Evolutionary conservation across 1,140 invertebrate genomes (phyloP).

Genomic region (Drosophila serrata): DNA sequence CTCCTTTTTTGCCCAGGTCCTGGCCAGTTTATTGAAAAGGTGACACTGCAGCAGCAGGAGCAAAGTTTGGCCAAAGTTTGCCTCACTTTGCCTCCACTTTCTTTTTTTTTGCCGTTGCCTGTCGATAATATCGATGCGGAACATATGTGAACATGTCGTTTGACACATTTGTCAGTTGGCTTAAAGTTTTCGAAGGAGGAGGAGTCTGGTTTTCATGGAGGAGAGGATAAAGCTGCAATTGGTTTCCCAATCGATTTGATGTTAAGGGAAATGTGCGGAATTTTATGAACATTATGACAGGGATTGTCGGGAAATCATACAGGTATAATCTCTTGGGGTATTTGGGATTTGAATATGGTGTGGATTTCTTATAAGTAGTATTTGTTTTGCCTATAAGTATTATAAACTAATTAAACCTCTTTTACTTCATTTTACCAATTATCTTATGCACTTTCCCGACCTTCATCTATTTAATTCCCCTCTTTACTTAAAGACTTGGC

Average conservation of each 20-base stretch:
- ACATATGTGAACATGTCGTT: slow-evolving; percentile 82
- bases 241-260: slow-evolving; percentile 5
- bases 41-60: slow-evolving; percentile 61
- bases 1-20: slow-evolving; percentile 39
- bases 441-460: no score
- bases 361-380: neutral
- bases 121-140: slow-evolving; percentile 79
- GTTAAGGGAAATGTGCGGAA: slow-evolving; percentile 1
- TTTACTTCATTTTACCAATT: neutral
- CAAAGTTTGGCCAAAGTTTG: slow-evolving; percentile 65
- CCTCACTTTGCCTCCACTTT: slow-evolving; percentile 19
- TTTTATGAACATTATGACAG: slow-evolving; percentile 8
- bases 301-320: neutral
- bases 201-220: neutral
- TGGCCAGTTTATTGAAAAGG: slow-evolving; percentile 81
- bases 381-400: neutral
- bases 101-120: slow-evolving; percentile 12
- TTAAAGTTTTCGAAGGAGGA: slow-evolving; percentile 50
- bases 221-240: slow-evolving; percentile 36
- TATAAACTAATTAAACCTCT: neutral
- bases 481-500: neutral
- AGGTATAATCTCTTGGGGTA: neutral
- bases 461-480: neutral
- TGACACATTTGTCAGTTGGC: slow-evolving; percentile 82
- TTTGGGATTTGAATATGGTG: neutral